These are phyloP conservation scores for Colletes latitarsis DNA, from an alignment of 1,140 invertebrate species.

Conservation along the genomic window DNA sequence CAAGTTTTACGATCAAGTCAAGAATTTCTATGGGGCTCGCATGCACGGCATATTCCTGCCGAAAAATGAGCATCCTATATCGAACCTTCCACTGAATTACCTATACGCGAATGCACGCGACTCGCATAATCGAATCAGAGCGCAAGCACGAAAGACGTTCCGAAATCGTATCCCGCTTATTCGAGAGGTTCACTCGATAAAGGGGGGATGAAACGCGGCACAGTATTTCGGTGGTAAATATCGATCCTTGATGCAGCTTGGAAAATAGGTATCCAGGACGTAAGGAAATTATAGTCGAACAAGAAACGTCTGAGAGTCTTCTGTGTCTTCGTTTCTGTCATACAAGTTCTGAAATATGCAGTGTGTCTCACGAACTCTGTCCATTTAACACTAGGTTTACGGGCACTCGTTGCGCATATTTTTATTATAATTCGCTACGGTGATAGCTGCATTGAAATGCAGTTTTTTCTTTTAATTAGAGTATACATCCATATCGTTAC, in stretches of 20 bases:
- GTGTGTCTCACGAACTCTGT: too few relatives aligned
- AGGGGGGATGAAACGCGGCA: not conserved
- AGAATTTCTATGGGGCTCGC: not conserved
- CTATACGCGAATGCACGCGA: not conserved
- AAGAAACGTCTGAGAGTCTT: too few relatives aligned
- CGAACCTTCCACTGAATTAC: not conserved
- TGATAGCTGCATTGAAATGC: too few relatives aligned
- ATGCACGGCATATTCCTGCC: not conserved
- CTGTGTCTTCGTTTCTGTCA: too few relatives aligned
- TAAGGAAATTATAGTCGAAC: too few relatives aligned
- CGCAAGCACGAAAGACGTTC: not conserved
- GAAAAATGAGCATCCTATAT: not conserved
- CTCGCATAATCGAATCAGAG: slow-evolving; percentile 5
- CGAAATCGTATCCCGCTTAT: not conserved
- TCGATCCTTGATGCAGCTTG: not conserved
- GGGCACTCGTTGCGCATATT: too few relatives aligned
- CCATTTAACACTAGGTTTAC: too few relatives aligned
- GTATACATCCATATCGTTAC: too few relatives aligned
- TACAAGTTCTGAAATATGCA: too few relatives aligned
- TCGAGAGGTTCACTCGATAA: not conserved
- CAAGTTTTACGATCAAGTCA: not conserved
- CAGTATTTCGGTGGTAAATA: not conserved
- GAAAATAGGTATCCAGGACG: not conserved
- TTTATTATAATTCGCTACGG: too few relatives aligned
- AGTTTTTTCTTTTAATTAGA: too few relatives aligned